Evolutionary conservation across 2,888 invertebrate genomes (phyloP).

Genomic region (Apodemia hepburni): DNA sequence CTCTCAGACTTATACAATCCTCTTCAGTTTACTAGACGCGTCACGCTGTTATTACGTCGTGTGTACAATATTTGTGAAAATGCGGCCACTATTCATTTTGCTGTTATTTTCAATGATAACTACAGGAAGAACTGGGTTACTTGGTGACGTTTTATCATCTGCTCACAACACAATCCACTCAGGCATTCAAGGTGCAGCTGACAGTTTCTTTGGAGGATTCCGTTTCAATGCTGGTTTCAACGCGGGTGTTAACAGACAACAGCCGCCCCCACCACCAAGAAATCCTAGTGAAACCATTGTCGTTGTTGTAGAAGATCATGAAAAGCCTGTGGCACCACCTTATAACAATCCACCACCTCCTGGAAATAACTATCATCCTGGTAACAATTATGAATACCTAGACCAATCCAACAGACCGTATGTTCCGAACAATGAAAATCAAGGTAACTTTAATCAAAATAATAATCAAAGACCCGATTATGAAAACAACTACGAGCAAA

Average conservation of each 20-base stretch:
- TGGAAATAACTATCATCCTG: neutral
- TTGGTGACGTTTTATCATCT: conserved; percentile 9
- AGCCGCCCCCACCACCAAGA: conserved; percentile 14
- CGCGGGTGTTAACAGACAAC: neutral
- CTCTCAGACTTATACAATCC: conserved; percentile 1
- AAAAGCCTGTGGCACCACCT: conserved; percentile 1
- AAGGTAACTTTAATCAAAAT: conserved; percentile 13
- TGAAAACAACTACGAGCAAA: neutral
- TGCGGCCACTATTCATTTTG: neutral
- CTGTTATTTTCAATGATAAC: neutral
- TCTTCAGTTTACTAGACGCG: conserved; percentile 3
- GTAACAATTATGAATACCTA: conserved; percentile 18
- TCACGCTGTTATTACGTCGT: neutral
- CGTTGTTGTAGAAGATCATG: conserved; percentile 26
- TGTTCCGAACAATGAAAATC: conserved; percentile 19
- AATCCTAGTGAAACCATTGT: conserved; percentile 19
- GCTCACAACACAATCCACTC: conserved; percentile 12
- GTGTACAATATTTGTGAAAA: conserved; percentile 5
- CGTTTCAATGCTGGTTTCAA: neutral
- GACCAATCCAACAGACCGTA: conserved; percentile 29
- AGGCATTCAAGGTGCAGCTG: neutral
- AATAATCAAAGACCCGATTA: neutral
- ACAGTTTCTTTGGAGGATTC: neutral
- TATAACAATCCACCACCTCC: conserved; percentile 10
- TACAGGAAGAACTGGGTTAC: neutral